Evolutionary conservation across 2,113 vertebrate species (phyloP).

Genomic region (Setophaga petechia): DNA sequence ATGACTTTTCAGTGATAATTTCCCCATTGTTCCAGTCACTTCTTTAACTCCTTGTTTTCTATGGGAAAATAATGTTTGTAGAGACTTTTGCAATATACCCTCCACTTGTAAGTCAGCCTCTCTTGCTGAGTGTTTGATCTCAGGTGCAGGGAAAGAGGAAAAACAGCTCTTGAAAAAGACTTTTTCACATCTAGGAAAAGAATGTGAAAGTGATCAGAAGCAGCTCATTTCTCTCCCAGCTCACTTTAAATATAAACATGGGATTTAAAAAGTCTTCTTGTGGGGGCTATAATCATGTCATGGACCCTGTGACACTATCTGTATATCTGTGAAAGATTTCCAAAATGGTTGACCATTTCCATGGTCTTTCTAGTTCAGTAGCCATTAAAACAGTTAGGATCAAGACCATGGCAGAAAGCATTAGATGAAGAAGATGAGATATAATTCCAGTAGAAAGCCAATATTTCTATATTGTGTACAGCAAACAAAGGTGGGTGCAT

Average conservation of each 20-base stretch:
- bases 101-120: not conserved
- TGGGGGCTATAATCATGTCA: not conserved
- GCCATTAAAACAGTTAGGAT: not conserved
- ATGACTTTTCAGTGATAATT: not conserved
- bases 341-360: not conserved
- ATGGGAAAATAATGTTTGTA: not conserved
- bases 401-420: not conserved
- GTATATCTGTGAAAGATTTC: not conserved
- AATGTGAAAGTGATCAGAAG: not conserved
- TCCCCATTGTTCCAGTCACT: not conserved
- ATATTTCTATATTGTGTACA: not conserved
- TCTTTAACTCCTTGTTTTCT: not conserved
- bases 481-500: not conserved
- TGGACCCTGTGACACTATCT: not conserved
- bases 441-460: not conserved
- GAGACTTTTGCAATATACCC: not conserved
- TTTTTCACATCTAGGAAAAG: not conserved
- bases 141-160: not conserved
- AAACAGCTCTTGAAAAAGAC: not conserved
- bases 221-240: not conserved
- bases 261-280: not conserved
- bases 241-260: not conserved
- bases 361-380: not conserved
- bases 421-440: not conserved
- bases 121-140: not conserved